Evolutionary conservation across 2,797 vertebrate genomes (phyloP), one percentile per base, ranked within the genome.

Genomic region (Macropodus opercularis): DNA sequence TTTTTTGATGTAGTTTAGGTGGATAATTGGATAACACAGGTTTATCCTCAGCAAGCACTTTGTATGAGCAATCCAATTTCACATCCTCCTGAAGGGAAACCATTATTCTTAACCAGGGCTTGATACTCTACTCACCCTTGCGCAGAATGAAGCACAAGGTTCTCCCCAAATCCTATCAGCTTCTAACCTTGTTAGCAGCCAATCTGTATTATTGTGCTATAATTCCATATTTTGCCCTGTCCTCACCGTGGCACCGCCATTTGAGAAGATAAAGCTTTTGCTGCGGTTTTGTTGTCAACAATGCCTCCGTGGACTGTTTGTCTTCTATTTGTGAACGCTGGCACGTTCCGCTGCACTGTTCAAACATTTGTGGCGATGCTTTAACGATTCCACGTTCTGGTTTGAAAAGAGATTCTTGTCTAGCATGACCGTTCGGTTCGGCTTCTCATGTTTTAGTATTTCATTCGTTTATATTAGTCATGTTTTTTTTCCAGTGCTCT

Each of bases 41-140:
- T 92, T 93, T 93, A 92, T 93, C 91, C 91, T 89, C 90, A 77
- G 91, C 90, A 91, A 92, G 92, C 92, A 92, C 89, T 93, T 92
- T 93, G 90, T 93, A 91, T 93, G 89, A 92, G 91, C 90, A 93
- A 94, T 94, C 92, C 91, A 93, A 93, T 94, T 93, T 92, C 92
- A 92, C 90, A 92, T 93, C 87, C 88, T 91, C 87, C 89, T 91
- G 89, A 92, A 92, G 91, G 91, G 84, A 92, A 91, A 81, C 91
- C 90, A 93, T 93, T 93, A 92, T 92, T 92, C 91, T 91, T 89
- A 91, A 91, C 89, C 87, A 89, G 91, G 86, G 89, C 88, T 88
- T 87, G 89, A 92, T 91, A 88, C 89, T 89, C 83, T 85, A 86
- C 85, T 92, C 92, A 93, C 91, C 91, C 85, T 87, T 87, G 87